Base-by-base conservation (phyloP, 2,888 invertebrate species). In the Agriotes lineatus region DNA sequence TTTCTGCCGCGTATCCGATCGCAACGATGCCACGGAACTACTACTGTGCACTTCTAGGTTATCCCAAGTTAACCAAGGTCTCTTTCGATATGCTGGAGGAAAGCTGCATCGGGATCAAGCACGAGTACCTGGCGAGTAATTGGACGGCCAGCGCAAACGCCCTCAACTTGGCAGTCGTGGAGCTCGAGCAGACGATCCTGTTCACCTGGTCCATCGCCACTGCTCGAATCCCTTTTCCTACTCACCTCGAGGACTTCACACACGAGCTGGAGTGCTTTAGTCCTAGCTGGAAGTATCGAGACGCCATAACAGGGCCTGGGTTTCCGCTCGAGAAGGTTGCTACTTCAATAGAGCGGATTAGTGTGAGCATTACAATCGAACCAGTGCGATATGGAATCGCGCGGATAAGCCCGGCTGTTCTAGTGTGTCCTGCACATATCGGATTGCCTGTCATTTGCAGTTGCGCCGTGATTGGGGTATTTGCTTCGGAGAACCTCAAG, bases 1-100 rank as follows among this genome's bases (percentile, higher is more conserved):
- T 59, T 30, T n/a, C 59, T 19, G 16, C 59, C 45, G 59, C 59
- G 30, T 45, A 45, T 19, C 59, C 59, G 18, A 30, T 59, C 30
- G 44, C 19, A 12, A n/a, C n/a, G 5, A 10, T 59, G 12, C 20
- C 12, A 19, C 30, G 45, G 2, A 9, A 9, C 1, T 6, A 18
- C 0, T 19, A 19, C 18, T 59, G 59, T 33, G 44, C 19, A 4
- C 30, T 59, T 6, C 45, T 45, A 3, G 59, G 59, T 10, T 45
- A 25, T 30, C 2, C 30, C 7, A 9, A 19, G 9, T 12, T 59
- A 19, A 4, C 10, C 5, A 18, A n/a, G 12, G 20, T 30, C 5
- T 18, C 14, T 19, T 16, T 19, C n/a, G 1, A 1, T 2, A 4
- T 30, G 0, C 16, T 45, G 33, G 45, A 59, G 18, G 1, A 45